Evolutionary conservation across 2,113 vertebrate species (phyloP), one percentile per base, ranked within the genome.

Genomic region (Hassar affinis): DNA sequence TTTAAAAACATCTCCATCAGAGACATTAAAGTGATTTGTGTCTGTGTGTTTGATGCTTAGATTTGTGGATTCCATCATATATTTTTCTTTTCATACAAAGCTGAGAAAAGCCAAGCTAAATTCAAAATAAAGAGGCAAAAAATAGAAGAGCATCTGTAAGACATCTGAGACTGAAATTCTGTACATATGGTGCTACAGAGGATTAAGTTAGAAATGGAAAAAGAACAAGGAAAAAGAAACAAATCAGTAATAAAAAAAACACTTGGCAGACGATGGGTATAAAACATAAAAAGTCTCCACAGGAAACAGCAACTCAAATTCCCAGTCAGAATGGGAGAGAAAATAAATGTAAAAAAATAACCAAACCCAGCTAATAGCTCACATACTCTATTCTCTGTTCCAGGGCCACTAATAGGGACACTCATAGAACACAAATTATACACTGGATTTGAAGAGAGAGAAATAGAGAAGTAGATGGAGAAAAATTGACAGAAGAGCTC

Each of bases 1-100:
- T 90, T 92, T 80, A 72, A 61, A 92, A 94, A 95, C 93, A 93
- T 94, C 93, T 95, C 64, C 93, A 87, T 89, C 88, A 90, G 91
- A 93, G 91, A 95, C 93, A 90, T 89, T 89, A 86, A 89, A 90
- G 94, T 90, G 88, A 93, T 89, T 88, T 86, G 85, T 52, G 88
- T 90, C 88, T 91, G 92, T 86, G 90, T 88, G 93, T 94, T 92
- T 69, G 71, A 91, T 93, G 94, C 93, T 93, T 94, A 86, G 78
- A 47, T 76, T 78, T 82, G 89, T 95, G 91, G 96, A 97, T 95
- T 91, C 92, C 88, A 92, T 90, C 87, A 88, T 87, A 86, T 93
- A 87, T 79, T 95, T 90, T 95, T 84, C 27, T 20, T 57, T 22
- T 92, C 93, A 94, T 59, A 75, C 42, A 71, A 59, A 84, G 57